Evolutionary conservation across 2,797 vertebrate species (phyloP).

Genomic region (Melanotaenia parkinsoni): DNA sequence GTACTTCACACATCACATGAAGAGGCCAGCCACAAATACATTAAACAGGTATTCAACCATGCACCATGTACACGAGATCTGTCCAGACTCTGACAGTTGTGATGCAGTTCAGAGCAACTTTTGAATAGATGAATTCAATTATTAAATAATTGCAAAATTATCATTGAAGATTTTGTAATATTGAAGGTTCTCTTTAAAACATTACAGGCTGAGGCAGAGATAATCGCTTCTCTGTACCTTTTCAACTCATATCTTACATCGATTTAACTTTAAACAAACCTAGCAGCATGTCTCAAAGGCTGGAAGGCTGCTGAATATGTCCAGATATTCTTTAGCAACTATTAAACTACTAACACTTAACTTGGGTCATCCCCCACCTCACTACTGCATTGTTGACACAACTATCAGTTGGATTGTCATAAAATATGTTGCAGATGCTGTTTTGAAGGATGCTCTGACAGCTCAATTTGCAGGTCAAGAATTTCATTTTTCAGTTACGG

Average conservation of each 20-base stretch:
- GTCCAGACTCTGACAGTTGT: background rate
- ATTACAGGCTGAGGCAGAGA: background rate
- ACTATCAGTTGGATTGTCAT: background rate
- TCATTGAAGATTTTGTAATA: constrained; percentile 21
- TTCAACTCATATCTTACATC: constrained; percentile 12
- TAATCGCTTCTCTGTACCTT: constrained; percentile 1
- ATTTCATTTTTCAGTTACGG: background rate
- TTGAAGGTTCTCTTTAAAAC: constrained; percentile 23
- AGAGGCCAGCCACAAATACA: constrained; percentile 23
- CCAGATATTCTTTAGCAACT: background rate
- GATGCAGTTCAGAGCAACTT: constrained; percentile 24
- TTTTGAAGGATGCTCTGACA: background rate
- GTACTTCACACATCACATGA: constrained; percentile 32
- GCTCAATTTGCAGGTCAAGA: background rate
- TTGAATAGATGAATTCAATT: background rate
- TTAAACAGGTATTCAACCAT: constrained; percentile 26
- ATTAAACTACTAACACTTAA: background rate
- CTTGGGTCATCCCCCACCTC: background rate
- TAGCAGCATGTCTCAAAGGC: background rate
- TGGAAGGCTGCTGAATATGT: background rate
- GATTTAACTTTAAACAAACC: constrained; percentile 4
- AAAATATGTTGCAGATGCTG: background rate
- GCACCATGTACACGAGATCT: background rate
- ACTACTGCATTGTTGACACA: background rate
- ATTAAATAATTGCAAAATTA: constrained; percentile 6